Percentiles rank a stretch among this genome's conserved stretches.
phyloP scores from a whole-genome alignment of 37 sponge, comb jelly and placozoan genomes.

The Oopsacas minuta region DNA sequence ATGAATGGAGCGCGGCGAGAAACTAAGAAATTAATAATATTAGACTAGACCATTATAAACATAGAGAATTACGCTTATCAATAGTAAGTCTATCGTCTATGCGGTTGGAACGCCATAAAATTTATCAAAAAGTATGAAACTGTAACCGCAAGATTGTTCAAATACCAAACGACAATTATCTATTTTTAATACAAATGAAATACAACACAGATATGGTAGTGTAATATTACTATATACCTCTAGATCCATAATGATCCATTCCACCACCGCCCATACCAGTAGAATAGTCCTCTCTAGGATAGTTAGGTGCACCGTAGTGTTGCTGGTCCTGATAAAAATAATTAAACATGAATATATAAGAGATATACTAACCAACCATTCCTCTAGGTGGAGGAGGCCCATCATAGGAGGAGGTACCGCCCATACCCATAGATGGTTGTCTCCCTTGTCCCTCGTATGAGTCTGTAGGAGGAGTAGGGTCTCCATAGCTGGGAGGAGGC shows the following conservation, averaged over 20 bases:
- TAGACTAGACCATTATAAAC: not conserved
- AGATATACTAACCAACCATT: not conserved
- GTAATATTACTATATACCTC: not conserved
- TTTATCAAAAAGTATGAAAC: not conserved
- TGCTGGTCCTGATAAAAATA: not conserved
- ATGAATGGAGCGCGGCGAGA: too few relatives aligned
- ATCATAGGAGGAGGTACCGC: not conserved
- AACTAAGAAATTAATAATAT: not conserved
- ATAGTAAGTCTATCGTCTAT: not conserved
- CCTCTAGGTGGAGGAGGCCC: not conserved
- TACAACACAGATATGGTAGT: not conserved
- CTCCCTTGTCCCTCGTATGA: not conserved
- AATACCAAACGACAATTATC: not conserved
- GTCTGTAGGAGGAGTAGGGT: not conserved
- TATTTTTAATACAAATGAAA: not conserved
- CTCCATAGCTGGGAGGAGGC: not conserved
- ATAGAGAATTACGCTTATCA: not conserved
- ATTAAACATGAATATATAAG: not conserved
- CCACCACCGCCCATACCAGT: not conserved
- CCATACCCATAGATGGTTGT: not conserved
- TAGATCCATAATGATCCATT: not conserved
- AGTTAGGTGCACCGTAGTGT: not conserved
- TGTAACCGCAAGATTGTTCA: not conserved
- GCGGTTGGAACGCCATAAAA: constrained; percentile 6
- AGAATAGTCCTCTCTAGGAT: not conserved